A percentile compares a stretch with the other conserved stretches of the same genome.
phyloP scores from a whole-genome alignment of 1,140 invertebrate species.

The Scaptomyza pallida region DNA sequence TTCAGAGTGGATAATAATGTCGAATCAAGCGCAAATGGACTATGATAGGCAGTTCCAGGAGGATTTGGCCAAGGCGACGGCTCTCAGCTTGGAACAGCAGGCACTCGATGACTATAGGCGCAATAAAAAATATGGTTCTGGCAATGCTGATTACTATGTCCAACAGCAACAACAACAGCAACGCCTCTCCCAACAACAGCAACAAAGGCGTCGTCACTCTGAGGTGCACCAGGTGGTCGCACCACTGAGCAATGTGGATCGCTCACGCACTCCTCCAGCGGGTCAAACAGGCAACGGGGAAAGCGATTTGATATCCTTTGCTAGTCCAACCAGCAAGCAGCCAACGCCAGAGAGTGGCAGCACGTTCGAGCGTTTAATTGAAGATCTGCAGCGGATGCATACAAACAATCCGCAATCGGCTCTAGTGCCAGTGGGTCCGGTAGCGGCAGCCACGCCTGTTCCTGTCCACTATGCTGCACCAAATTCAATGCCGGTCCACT shows the following conservation, averaged over 20 bases:
- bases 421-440: conserved; percentile 69
- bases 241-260: conserved; percentile 36
- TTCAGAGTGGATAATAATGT: conserved; percentile 63
- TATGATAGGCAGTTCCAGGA: conserved; percentile 93
- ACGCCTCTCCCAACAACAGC: conserved; percentile 15
- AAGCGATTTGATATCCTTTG: conserved; percentile 89
- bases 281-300: conserved; percentile 82
- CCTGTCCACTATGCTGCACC: conserved; percentile 32
- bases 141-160: conserved; percentile 43
- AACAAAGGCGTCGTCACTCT: conserved; percentile 84
- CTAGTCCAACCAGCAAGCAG: conserved; percentile 87
- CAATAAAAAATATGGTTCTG: conserved; percentile 70
- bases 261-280: conserved; percentile 84
- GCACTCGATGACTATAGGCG: conserved; percentile 92
- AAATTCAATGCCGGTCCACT: too few relatives aligned
- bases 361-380: conserved; percentile 85
- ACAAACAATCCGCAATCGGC: conserved; percentile 65
- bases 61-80: conserved; percentile 93
- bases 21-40: conserved; percentile 85
- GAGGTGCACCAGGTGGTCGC: conserved; percentile 67
- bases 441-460: conserved; percentile 53
- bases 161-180: conserved; percentile 48
- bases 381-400: conserved; percentile 85
- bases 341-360: conserved; percentile 69
- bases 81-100: conserved; percentile 92